These are phyloP conservation scores for Sinotaia quadrata DNA, from an alignment of 2,888 invertebrate species.

Conservation along the genomic window DNA sequence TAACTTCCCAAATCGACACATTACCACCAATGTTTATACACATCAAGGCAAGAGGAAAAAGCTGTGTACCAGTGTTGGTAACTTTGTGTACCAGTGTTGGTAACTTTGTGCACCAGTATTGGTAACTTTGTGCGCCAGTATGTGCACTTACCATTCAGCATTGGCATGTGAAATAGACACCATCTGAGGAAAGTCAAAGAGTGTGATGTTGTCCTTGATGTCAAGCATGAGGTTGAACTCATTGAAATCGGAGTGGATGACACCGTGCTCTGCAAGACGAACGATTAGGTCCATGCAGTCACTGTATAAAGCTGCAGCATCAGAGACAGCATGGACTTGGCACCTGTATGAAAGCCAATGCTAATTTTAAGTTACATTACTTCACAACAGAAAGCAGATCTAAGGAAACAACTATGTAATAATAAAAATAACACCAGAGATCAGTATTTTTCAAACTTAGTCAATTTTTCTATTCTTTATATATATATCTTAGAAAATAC, in stretches of 20 bases:
- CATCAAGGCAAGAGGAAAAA: no score
- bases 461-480: background rate
- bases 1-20: no score
- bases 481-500: no score
- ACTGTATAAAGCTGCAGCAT: conserved; percentile 87
- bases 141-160: conserved; percentile 86
- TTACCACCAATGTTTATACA: no score
- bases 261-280: conserved; percentile 91
- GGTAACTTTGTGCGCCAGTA: no score
- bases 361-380: background rate
- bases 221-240: conserved; percentile 95
- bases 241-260: conserved; percentile 99
- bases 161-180: conserved; percentile 93
- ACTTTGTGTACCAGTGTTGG: no score
- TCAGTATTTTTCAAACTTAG: background rate
- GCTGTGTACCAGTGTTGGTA: no score
- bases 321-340: conserved; percentile 78
- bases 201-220: conserved; percentile 80
- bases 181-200: conserved; percentile 99
- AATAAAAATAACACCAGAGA: background rate
- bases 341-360: conserved; percentile 39
- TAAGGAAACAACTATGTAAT: background rate
- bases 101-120: no score
- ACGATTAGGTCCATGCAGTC: conserved; percentile 95
- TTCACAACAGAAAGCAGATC: background rate